Evolutionary conservation across 2,113 vertebrate genomes (phyloP), one percentile per base, ranked within the genome.

Genomic region (Calidris pugnax): DNA sequence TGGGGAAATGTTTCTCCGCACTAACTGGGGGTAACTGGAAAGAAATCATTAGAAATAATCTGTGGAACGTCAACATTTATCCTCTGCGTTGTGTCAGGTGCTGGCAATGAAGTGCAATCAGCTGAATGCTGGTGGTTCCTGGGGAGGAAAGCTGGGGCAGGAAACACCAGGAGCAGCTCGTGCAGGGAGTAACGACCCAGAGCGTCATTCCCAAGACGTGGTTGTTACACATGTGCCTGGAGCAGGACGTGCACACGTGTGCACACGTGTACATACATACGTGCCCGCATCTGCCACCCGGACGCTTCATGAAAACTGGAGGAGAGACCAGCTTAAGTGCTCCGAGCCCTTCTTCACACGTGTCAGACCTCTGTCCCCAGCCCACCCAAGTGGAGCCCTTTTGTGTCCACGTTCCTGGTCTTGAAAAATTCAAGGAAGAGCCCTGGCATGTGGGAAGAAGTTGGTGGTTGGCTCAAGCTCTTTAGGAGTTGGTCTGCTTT

Each of bases 231-330:
- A 9, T 0, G 0, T 10, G 75, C 22, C 39, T 53, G 53, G 57
- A 85, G 35, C 62, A 62, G 57, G 33, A 37, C 6, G 1, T 16
- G 43, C 6, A 2, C 24, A 2, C 6, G 24, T 23, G 30, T 17
- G 2, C 24, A 14, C 0, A 0, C 18, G 11, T 26, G 43, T 10
- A 41, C 39, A 41, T 22, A 6, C 6, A 24, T 10, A 17, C 4
- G 27, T 4, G 7, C n/a, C 16, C 37, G 24, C 32, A 62, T 66
- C 51, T 0, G 1, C 41, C 24, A 20, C 0, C 4, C n/a, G 33
- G 30, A 53, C 22, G 3, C 24, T 3, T 26, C 69, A 71, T 64
- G 37, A 43, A 43, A 37, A 33, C 27, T 8, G 21, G 57, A 75
- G 85, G 32, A 72, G 12, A 2, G 1, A 67, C 33, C 11, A 47